Evolutionary conservation across 2,888 invertebrate species (phyloP), one percentile per base, ranked within the genome.

Genomic region (Zele albiditarsus): DNA sequence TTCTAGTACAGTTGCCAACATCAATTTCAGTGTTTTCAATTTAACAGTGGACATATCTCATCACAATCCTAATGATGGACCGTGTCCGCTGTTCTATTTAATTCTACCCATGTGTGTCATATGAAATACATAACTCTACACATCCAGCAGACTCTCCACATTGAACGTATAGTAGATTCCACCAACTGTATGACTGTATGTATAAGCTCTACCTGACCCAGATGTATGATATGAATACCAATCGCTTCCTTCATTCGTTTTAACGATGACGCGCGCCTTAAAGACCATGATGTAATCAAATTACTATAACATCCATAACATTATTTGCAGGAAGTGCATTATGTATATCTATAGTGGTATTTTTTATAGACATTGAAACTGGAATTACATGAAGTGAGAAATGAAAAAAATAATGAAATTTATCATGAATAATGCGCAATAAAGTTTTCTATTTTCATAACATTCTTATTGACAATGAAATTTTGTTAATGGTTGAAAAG

Each of bases 141-240:
- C 12, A 28, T 23, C 33, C 67, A 49, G 49, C 27, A 49, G 10
- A 31, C n/a, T 38, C 67, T 23, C 16, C 42, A 49, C 25, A 16
- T 20, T 42, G 27, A n/a, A 28, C 49, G 27, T 53, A 46, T 49
- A 28, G 28, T 62, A n/a, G 16, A 62, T 62, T 28, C n/a, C 46
- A 62, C n/a, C 71, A 71, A 62, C 31, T 10, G n/a, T 60, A 25
- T 31, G 3, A 27, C 16, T 31, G 49, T 63, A 65, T 71, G 58
- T 60, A 76, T 73, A 77, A 75, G 78, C 74, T 77, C 75, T 81
- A 81, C 81, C 79, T 81, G 82, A 82, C 82, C 81, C 78, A 81
- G 78, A 79, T 82, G 68, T 79, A 76, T 75, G 80, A 80, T 79
- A 81, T 79, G 82, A 82, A 82, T 82, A 80, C 80, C 81, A 82